A percentile compares a stretch with the other conserved stretches of the same genome.
phyloP scores from a whole-genome alignment of 2,797 vertebrate genomes.

The Coregonus suidteri region DNA sequence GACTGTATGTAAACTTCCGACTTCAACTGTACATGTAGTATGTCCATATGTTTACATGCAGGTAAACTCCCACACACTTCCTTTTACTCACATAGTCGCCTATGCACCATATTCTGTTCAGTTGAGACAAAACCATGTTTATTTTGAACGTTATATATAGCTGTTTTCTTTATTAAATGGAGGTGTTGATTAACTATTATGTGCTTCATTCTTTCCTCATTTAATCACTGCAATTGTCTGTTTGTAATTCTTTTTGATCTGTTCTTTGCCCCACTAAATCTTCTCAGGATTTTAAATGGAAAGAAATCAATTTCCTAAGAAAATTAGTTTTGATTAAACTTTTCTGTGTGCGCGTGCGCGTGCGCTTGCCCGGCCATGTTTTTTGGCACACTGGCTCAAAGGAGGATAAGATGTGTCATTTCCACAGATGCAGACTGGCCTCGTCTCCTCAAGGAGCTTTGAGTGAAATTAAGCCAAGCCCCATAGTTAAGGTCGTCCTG shows the following conservation, averaged over 20 bases:
- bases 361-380: neutral
- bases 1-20: no score
- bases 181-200: neutral
- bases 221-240: slow-evolving; percentile 6
- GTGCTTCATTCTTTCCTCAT: neutral
- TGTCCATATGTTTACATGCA: no score
- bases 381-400: neutral
- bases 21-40: no score
- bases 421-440: neutral
- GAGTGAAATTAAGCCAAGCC: neutral
- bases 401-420: neutral
- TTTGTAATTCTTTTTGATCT: neutral
- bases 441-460: neutral
- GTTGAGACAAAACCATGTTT: no score
- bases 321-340: neutral
- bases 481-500: slow-evolving; percentile 11
- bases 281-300: neutral
- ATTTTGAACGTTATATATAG: no score
- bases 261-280: neutral
- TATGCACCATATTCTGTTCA: no score
- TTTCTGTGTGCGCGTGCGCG: neutral
- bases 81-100: neutral
- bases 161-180: no score
- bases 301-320: neutral
- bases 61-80: neutral